Evolutionary conservation across 1,140 invertebrate genomes (phyloP), one percentile per base, ranked within the genome.

Genomic region (Cyclargus thomasi): DNA sequence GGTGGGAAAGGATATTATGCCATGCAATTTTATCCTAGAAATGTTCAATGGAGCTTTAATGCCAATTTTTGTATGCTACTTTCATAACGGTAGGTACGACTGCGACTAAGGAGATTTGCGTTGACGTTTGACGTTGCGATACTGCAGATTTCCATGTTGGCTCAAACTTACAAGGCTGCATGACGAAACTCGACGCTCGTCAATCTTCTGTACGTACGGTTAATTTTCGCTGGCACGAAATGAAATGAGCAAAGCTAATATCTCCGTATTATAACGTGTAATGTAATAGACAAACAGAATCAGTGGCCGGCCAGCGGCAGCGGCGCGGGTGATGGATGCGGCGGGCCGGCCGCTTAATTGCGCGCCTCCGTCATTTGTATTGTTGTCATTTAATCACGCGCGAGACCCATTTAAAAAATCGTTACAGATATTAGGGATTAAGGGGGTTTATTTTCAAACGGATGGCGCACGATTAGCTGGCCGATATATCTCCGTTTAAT

Each of bases 371-470:
- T 86, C 80, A 83, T 83, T 81, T 82, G 80, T 83, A 84, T 80
- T 83, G 78, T 79, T 81, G 77, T 80, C 82, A 74, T 79, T 83
- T 85, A 83, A 85, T 85, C 81, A 81, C 74, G 59, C 69, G 39
- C 67, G 35, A 22, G 21, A 62, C 35, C 63, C 67, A 73, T 69
- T 74, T 68, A 71, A 73, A 76, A 75, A 70, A 70, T 65, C 67
- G 62, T 70, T 76, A 63, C 63, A 62, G 10, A 65, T 53, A 64
- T 69, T 68, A 73, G 62, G 62, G 14, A 16, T 53, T 67, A 68
- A 68, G 39, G 63, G 16, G 22, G 17, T 20, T 20, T 57, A 55
- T 53, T 35, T 22, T 65, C n/a, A 18, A 55, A 55, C 53, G 22
- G 39, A 47, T 47, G 14, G 39, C 39, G 39, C 11, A 47, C 14